These are phyloP conservation scores for Meloidogyne hapla DNA, from an alignment of 1,140 invertebrate genomes.

Conservation along the genomic window DNA sequence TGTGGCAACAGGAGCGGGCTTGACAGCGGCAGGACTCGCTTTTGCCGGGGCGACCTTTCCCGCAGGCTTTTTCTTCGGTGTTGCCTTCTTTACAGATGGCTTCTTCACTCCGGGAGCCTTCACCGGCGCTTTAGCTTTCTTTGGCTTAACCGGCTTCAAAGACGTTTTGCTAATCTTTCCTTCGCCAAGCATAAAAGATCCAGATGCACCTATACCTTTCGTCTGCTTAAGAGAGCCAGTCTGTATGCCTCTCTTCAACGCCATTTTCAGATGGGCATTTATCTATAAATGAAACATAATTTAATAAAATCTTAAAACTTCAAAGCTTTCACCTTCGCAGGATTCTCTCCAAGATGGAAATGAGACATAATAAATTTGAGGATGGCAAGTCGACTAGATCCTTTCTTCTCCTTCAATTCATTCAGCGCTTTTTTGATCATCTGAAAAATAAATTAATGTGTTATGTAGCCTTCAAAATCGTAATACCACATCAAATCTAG, in stretches of 20 bases:
- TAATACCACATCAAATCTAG: too few relatives aligned
- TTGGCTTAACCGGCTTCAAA: neutral
- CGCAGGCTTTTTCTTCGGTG: neutral
- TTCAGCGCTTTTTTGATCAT: constrained; percentile 34
- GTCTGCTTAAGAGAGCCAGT: constrained; percentile 34
- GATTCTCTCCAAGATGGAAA: constrained; percentile 61
- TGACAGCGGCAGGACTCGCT: neutral
- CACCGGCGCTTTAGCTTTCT: constrained; percentile 14
- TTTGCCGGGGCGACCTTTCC: neutral
- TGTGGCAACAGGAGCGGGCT: neutral
- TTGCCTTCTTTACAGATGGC: constrained; percentile 15
- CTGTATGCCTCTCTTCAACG: constrained; percentile 35
- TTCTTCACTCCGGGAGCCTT: constrained; percentile 12
- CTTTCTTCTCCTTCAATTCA: constrained; percentile 46
- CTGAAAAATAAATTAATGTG: too few relatives aligned
- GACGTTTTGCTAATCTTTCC: too few relatives aligned
- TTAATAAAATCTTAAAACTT: neutral
- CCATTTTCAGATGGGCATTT: constrained; percentile 30
- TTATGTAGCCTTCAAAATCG: too few relatives aligned
- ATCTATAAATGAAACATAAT: constrained; percentile 27
- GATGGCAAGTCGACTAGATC: constrained; percentile 62
- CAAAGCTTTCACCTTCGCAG: neutral
- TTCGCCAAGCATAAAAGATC: constrained; percentile 38
- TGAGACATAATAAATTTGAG: constrained; percentile 64
- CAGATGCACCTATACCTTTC: constrained; percentile 30